Evolutionary conservation across 2,888 invertebrate species (phyloP).

Genomic region (Pelosia muscerda): DNA sequence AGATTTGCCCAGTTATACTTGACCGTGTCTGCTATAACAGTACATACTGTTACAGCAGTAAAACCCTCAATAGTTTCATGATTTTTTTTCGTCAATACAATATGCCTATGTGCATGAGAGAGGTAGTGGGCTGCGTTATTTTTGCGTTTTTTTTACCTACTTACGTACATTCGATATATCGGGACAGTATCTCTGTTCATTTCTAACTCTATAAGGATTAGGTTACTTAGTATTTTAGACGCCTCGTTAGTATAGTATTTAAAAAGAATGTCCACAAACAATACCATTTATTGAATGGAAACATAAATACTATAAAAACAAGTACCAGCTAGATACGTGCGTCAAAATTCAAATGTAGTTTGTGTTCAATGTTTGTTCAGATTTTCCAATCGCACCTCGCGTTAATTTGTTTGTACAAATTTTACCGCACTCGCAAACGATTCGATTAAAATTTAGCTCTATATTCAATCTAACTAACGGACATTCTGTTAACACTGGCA

Average conservation of each 20-base stretch:
- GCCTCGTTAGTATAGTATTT: slow-evolving; percentile 4
- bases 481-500: slow-evolving; percentile 51
- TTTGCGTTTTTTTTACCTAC: too few species aligned
- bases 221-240: background rate
- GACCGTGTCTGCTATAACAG: too few species aligned
- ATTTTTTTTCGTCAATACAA: too few species aligned
- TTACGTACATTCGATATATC: too few species aligned
- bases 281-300: slow-evolving; percentile 27
- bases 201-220: too few species aligned
- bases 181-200: too few species aligned
- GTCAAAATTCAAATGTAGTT: slow-evolving; percentile 68
- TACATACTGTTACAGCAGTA: too few species aligned
- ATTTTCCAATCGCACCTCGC: slow-evolving; percentile 78
- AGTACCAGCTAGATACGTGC: slow-evolving; percentile 36
- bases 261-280: slow-evolving; percentile 17
- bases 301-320: slow-evolving; percentile 30
- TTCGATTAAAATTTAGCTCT: slow-evolving; percentile 75
- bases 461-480: slow-evolving; percentile 61
- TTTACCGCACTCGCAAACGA: slow-evolving; percentile 70
- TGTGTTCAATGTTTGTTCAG: slow-evolving; percentile 72
- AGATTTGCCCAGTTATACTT: too few species aligned
- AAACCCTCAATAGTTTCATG: too few species aligned
- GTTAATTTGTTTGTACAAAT: slow-evolving; percentile 81
- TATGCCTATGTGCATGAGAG: too few species aligned
- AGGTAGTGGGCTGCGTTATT: too few species aligned